Evolutionary conservation across 2,888 invertebrate genomes (phyloP), one percentile per base, ranked within the genome.

Genomic region (Eilema griseolum): DNA sequence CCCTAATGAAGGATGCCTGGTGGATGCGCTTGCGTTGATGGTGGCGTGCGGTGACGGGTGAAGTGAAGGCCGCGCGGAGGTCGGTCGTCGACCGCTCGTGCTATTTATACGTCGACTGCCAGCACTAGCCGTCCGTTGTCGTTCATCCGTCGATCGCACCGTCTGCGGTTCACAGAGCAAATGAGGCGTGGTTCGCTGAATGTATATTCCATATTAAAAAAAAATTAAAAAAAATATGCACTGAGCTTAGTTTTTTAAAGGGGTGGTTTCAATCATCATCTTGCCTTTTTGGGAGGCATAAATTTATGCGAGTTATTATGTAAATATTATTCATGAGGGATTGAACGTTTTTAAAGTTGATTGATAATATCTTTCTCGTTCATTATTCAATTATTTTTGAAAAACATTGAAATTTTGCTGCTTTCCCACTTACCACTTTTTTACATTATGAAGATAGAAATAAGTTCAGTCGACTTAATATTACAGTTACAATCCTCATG

Each of bases 61-160:
- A 81, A 88, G 90, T 90, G 95, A 95, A 95, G 95, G 95, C 90
- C 95, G 93, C 83, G 77, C 86, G 84, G 90, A 95, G 95, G 95
- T 90, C 95, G 95, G 94, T 92, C 94, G 87, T 78, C 88, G 95
- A 94, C 93, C 93, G 87, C 81, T 92, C 93, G 87, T 82, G 91
- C 94, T 94, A 94, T 95, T 94, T 93, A 93, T 94, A 93, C 86
- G 77, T 75, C 82, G 81, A 79, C 81, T 81, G 81, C 82, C 79
- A 77, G 72, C 80, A 79, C 77, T 68, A 83, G 65, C 66, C 66
- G 69, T 66, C 56, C 41, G 20, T 65, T 46, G 64, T 64, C 64
- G 63, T 60, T 71, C 71, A 41, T 61, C 62, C 31, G 31, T 56
- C 59, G 46, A 23, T 62, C 63, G 70, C 61, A 66, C 72, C 37